phyloP scores from a whole-genome alignment of 2,888 invertebrate species.

The Acanthosepion esculentum region DNA sequence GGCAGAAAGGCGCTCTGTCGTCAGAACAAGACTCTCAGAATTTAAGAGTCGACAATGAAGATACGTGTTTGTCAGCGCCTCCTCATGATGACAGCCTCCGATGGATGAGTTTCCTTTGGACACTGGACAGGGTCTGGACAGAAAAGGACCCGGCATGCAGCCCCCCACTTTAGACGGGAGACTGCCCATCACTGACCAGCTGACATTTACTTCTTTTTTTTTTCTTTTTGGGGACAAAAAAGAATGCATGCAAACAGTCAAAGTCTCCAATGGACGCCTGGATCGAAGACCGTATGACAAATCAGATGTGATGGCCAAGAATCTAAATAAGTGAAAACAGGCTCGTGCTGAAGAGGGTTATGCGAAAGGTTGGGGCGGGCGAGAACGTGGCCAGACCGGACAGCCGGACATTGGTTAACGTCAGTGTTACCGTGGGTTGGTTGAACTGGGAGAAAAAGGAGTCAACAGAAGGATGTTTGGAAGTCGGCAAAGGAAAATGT shows the following conservation, averaged over 20 bases:
- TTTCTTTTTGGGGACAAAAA: no score
- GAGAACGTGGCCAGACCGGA: not conserved
- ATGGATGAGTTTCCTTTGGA: not conserved
- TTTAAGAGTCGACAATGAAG: not conserved
- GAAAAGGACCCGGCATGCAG: not conserved
- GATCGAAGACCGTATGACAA: not conserved
- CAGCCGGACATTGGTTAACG: not conserved
- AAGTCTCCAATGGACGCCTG: not conserved
- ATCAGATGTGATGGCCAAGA: not conserved
- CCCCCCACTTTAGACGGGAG: no score
- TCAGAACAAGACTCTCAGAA: not conserved
- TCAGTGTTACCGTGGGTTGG: not conserved
- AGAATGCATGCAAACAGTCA: no score
- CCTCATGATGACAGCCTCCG: not conserved
- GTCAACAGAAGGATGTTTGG: not conserved
- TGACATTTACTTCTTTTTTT: no score
- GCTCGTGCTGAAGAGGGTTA: not conserved
- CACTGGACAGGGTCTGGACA: not conserved
- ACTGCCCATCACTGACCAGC: no score
- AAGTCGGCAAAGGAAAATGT: not conserved
- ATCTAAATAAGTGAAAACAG: not conserved
- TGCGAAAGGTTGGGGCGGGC: not conserved
- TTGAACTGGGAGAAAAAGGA: not conserved
- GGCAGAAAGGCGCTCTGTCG: not conserved
- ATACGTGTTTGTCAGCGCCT: not conserved